Evolutionary conservation across 2,888 invertebrate species (phyloP), one percentile per base, ranked within the genome.

Genomic region (Trilocha varians): DNA sequence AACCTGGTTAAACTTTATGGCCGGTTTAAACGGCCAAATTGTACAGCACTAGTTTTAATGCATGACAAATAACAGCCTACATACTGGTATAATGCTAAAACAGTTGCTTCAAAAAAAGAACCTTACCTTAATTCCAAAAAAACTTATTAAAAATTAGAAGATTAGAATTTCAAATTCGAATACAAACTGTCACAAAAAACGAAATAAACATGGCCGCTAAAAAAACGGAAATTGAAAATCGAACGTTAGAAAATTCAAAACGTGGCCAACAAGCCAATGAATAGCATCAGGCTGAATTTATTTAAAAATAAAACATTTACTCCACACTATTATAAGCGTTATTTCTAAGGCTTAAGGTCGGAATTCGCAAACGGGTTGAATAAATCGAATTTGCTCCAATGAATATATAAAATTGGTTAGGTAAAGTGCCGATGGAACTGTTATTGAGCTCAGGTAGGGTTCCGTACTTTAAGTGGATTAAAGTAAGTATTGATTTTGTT

Each of bases 381-480:
- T 2, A 11, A 25, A 25, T 25, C 25, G 42, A 38, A 42, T 42
- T 37, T 42, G 44, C 42, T 42, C 39, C 47, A 53, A 52, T 53
- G 53, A 55, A 53, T 55, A 53, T 49, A 45, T 48, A 47, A 49
- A 55, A 52, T 49, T 44, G 46, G 45, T 16, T 25, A 25, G 25
- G 25, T 25, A 25, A 25, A 25, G 25, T 25, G 5, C 25, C 25
- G 25, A 3, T 25, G 25, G 5, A 25, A 25, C 25, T 25, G 25
- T 25, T 2, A 9, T 25, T 25, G 3, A 11, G 25, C n/a, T n/a
- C n/a, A n/a, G n/a, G n/a, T n/a, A n/a, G n/a, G n/a, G n/a, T n/a
- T n/a, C n/a, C n/a, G n/a, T n/a, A n/a, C n/a, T n/a, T n/a, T n/a
- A n/a, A n/a, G n/a, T n/a, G n/a, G n/a, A n/a, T n/a, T n/a, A n/a